A percentile compares a stretch with the other conserved stretches of the same genome.
These are phyloP conservation scores for Drosophila infuscata DNA, from an alignment of 2,888 invertebrate species.

Conservation along the genomic window DNA sequence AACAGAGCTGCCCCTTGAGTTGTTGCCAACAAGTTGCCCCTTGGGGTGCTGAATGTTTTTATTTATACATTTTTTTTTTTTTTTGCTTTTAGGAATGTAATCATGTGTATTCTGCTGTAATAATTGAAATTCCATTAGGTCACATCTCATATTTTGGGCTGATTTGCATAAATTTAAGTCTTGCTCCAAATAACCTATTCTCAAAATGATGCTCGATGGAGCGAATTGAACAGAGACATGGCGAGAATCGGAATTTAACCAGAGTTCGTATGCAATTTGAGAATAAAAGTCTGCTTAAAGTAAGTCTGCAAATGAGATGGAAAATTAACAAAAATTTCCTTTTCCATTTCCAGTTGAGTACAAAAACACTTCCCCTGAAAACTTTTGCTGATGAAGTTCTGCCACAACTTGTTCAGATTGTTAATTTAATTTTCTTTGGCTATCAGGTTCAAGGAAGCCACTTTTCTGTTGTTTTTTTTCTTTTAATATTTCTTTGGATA, in stretches of 20 bases:
- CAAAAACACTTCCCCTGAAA: neutral
- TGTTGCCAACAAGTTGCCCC: neutral
- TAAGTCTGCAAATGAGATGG: too few relatives aligned
- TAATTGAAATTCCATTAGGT: conserved; percentile 45
- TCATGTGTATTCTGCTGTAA: conserved; percentile 48
- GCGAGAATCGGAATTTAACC: neutral
- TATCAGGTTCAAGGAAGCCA: neutral
- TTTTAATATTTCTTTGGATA: neutral
- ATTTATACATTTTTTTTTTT: conserved; percentile 11
- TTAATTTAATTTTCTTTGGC: neutral
- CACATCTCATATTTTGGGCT: conserved; percentile 13
- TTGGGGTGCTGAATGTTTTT: neutral
- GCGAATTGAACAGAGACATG: neutral
- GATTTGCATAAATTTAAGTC: conserved; percentile 25
- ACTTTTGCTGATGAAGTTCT: neutral
- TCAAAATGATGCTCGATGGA: conserved; percentile 12
- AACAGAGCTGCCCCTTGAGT: neutral
- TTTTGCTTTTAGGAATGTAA: conserved; percentile 18
- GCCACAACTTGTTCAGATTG: neutral
- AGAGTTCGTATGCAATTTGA: neutral
- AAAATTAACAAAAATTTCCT: too few relatives aligned
- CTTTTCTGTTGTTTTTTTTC: neutral
- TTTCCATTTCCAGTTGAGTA: neutral
- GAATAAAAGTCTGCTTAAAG: neutral
- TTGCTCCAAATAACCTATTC: neutral